Base-by-base conservation (phyloP, 1,140 invertebrate genomes). In the Neomicropteryx cornuta region DNA sequence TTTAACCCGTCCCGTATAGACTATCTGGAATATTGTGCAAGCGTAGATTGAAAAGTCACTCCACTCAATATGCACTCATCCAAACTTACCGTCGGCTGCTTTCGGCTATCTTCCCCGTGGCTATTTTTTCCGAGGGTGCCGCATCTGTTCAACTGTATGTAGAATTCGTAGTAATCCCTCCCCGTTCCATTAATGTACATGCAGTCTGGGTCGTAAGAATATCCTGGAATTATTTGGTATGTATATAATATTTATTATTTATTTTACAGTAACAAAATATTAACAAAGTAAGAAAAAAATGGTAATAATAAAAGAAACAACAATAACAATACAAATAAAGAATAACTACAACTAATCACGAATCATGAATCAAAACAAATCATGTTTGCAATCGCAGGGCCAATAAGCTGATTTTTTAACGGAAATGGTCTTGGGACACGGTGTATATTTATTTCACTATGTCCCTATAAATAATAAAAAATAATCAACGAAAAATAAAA, bases 171-270 rank as follows among this genome's bases (percentile, higher is more conserved):
- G 56, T 87, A 86, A 56, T 89, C 85, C 24, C 85, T 60, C 6
- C 90, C 90, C 1, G 87, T 89, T 0, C 89, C 89, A 64, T 93
- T 94, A 39, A 94, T 86, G 61, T 93, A 95, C 72, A 95, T 89
- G 55, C 90, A 95, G 54, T 91, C 87, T 0, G 85, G 83, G 58
- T 94, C 89, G 52, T 93, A 91, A 0, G 89, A 87, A 65, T 93
- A 95, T 33, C 89, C 89, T 86, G 58, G 3, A 46, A 50, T 37
- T 36, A 36, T 8, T 22, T 24, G 16, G 36, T 39, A 14, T 35
- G 11, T 18, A 19, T 38, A 38, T 20, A 33, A 34, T 32, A 36
- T 36, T 24, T 6, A 23, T 35, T 48, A 47, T 48, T 50, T 39
- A 43, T 35, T 39, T 39, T 41, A 36, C 34, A 18, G 19, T 18